Conservation (phyloP, 2,797 vertebrate genomes). For the Scleropages formosus region DNA sequence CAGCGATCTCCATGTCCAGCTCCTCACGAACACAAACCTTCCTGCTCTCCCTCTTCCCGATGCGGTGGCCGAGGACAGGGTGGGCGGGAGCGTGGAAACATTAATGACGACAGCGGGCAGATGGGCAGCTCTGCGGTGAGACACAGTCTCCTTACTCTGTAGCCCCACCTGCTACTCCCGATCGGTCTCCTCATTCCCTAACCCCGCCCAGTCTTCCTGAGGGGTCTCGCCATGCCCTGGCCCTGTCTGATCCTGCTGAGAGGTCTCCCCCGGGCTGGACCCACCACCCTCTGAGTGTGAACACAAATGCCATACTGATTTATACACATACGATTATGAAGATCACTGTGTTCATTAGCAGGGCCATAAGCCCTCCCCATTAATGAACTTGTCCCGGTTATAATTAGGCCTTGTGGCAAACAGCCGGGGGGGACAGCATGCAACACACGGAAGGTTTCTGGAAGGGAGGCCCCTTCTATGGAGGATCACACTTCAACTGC, state of each 20-base stretch:
- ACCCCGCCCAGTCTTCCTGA: not conserved
- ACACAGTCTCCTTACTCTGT: too few relatives aligned
- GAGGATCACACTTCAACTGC: not conserved
- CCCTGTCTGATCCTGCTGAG: not conserved
- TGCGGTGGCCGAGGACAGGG: not conserved
- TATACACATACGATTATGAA: constrained; percentile 23
- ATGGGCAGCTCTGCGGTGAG: constrained; percentile 2
- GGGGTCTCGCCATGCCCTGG: not conserved
- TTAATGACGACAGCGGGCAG: constrained; percentile 25
- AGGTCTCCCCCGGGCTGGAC: constrained; percentile 1
- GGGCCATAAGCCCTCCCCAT: constrained; percentile 31
- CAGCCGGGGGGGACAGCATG: not conserved
- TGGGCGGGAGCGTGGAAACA: not conserved
- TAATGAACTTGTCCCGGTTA: constrained; percentile 24
- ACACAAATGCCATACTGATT: constrained; percentile 16
- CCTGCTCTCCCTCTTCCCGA: not conserved
- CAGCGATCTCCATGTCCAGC: not conserved
- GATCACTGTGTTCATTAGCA: constrained; percentile 27
- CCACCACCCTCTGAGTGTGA: not conserved
- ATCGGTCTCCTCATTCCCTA: not conserved
- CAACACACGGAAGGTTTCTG: not conserved
- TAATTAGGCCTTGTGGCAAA: constrained; percentile 13
- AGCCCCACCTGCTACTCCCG: too few relatives aligned
- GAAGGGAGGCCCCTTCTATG: not conserved
- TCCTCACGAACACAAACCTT: too few relatives aligned